A percentile compares a stretch with the other conserved stretches of the same genome.
These are phyloP conservation scores for Leptosomus discolor DNA, from an alignment of 2,113 vertebrate species.

Conservation along the genomic window DNA sequence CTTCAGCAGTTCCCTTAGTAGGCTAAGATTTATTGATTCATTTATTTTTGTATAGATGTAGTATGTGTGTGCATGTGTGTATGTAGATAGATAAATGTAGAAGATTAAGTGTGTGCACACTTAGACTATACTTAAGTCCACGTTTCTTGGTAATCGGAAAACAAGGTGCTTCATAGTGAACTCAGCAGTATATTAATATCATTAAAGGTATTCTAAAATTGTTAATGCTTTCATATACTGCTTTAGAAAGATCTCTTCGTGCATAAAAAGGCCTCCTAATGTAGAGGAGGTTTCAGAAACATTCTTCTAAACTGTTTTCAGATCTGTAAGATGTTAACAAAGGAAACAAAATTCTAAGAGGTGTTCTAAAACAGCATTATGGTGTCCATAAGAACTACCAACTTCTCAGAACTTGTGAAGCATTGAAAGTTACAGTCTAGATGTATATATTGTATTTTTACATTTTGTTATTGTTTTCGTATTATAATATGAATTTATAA, in stretches of 20 bases:
- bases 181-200: neutral
- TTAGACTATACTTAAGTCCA: neutral
- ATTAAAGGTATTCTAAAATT: neutral
- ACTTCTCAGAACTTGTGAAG: neutral
- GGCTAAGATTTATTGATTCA: neutral
- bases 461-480: neutral
- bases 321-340: neutral
- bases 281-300: neutral
- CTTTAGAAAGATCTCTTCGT: neutral
- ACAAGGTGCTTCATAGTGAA: neutral
- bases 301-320: neutral
- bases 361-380: neutral
- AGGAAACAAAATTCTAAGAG: neutral
- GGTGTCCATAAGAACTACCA: neutral
- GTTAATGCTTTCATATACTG: neutral
- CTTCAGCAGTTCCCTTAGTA: neutral
- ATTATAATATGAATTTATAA: neutral
- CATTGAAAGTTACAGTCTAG: neutral
- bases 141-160: neutral
- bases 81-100: neutral
- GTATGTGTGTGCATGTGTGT: neutral
- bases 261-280: neutral
- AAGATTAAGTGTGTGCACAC: neutral
- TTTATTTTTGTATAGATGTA: neutral
- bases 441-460: neutral